phyloP scores from a whole-genome alignment of 2,797 vertebrate genomes.

The Arremon brunneinucha region DNA sequence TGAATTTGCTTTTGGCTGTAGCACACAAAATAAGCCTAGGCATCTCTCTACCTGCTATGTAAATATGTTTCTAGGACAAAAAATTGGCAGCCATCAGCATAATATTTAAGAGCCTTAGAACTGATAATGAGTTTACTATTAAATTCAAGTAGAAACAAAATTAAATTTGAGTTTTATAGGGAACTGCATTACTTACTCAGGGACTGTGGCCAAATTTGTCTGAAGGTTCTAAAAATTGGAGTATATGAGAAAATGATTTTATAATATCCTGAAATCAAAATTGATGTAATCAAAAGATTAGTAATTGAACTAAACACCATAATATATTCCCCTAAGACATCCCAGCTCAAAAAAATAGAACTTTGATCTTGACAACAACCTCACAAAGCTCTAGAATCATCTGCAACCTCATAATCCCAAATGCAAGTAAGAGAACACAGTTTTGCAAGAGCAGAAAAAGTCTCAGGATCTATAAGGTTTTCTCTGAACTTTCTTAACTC shows the following conservation, averaged over 20 bases:
- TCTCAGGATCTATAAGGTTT: background rate
- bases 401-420: background rate
- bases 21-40: background rate
- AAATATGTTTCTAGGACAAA: background rate
- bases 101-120: background rate
- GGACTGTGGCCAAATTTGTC: background rate
- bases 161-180: background rate
- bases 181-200: background rate
- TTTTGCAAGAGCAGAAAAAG: background rate
- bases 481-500: background rate
- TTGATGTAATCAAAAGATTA: background rate
- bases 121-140: background rate
- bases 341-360: background rate
- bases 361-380: background rate
- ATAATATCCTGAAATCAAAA: background rate
- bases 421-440: background rate
- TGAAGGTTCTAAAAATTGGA: background rate
- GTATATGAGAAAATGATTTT: background rate
- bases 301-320: background rate
- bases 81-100: background rate
- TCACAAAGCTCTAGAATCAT: background rate
- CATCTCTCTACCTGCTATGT: background rate
- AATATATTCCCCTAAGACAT: background rate
- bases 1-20: background rate
- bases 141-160: slow-evolving; percentile 9